Evolutionary conservation across 2,888 invertebrate genomes (phyloP).

Genomic region (Stratiomys singularior): DNA sequence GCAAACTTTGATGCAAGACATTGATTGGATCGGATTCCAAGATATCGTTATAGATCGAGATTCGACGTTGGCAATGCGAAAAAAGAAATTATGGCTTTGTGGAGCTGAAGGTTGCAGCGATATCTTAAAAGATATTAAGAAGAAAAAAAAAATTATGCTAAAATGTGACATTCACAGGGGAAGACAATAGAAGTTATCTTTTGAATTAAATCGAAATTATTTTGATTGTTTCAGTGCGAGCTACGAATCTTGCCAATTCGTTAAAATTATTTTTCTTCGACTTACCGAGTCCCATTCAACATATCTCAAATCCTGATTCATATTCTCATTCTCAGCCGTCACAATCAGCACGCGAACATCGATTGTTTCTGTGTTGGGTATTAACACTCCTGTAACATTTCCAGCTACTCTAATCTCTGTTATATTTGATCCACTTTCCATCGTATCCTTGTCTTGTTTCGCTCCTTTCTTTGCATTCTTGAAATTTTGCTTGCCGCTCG

Average conservation of each 20-base stretch:
- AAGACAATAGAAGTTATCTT: too few relatives aligned
- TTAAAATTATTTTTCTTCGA: too few relatives aligned
- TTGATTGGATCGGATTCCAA: constrained; percentile 50
- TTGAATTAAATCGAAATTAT: too few relatives aligned
- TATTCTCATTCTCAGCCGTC: constrained; percentile 61
- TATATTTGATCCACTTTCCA: background rate
- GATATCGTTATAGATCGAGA: constrained; percentile 61
- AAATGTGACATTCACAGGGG: too few relatives aligned
- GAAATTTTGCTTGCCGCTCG: background rate
- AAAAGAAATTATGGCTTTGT: background rate
- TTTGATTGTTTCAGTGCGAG: too few relatives aligned
- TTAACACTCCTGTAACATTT: constrained; percentile 62
- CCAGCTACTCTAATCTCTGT: constrained; percentile 56
- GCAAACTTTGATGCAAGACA: constrained; percentile 51
- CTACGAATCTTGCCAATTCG: too few relatives aligned
- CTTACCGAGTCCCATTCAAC: constrained; percentile 65
- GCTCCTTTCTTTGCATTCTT: background rate
- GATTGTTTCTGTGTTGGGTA: constrained; percentile 60
- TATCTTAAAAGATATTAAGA: background rate
- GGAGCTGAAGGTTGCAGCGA: background rate
- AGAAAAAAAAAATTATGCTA: too few relatives aligned
- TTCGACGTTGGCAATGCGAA: constrained; percentile 53
- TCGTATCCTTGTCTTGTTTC: background rate
- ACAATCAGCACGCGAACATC: constrained; percentile 62
- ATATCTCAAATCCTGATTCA: constrained; percentile 63